These are phyloP conservation scores for Sisor rabdophorus DNA, from an alignment of 2,113 vertebrate species.

Conservation along the genomic window DNA sequence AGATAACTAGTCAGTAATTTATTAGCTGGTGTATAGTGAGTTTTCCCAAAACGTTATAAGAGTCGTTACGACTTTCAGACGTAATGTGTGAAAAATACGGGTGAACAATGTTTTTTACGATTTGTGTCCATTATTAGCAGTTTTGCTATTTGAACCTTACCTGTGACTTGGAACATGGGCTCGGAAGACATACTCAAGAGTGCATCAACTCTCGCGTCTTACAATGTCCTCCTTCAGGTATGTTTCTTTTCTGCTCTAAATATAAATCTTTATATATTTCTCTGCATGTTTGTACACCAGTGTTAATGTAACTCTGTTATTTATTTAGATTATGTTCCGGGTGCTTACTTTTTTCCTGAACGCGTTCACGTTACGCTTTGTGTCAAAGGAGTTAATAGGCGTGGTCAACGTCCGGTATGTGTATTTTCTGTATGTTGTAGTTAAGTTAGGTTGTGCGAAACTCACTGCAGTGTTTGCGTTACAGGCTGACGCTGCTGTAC, in stretches of 20 bases:
- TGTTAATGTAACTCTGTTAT: neutral
- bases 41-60: neutral
- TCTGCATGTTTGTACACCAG: neutral
- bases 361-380: constrained; percentile 89
- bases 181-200: constrained; percentile 64
- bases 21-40: neutral
- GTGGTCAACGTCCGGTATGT: constrained; percentile 90
- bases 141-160: neutral
- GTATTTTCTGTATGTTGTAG: neutral
- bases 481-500: constrained; percentile 88
- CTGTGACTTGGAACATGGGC: constrained; percentile 55
- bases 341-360: constrained; percentile 86
- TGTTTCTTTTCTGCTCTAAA: neutral
- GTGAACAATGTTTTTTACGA: neutral
- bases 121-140: neutral
- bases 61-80: neutral
- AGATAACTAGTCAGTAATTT: neutral
- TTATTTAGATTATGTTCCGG: constrained; percentile 83
- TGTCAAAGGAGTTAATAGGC: constrained; percentile 87
- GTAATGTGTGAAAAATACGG: neutral
- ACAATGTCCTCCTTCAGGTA: constrained; percentile 73
- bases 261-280: neutral
- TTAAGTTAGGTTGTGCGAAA: neutral
- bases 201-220: constrained; percentile 68
- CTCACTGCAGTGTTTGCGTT: constrained; percentile 27